Evolutionary conservation across 2,113 vertebrate species (phyloP).

Genomic region (Solea solea): DNA sequence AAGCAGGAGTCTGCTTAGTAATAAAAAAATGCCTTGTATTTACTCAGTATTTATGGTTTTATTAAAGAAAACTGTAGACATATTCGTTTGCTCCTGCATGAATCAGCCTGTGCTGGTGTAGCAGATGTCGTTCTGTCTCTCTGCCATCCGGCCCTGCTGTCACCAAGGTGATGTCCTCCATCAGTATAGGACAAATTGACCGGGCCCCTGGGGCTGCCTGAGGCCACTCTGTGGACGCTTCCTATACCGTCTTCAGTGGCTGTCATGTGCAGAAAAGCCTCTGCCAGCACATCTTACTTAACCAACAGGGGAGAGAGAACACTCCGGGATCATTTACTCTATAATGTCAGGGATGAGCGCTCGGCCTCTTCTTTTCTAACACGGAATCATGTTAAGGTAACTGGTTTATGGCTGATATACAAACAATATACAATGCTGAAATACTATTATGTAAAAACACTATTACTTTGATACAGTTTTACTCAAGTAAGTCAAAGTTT

Average conservation of each 20-base stretch:
- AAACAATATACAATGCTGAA: background rate
- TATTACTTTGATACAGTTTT: no score
- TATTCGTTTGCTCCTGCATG: conserved; percentile 9
- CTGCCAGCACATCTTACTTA: conserved; percentile 56
- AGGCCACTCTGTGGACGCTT: conserved; percentile 54
- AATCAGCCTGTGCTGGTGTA: background rate
- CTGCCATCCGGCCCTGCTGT: conserved; percentile 41
- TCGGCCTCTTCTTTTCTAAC: no score
- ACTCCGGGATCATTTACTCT: background rate
- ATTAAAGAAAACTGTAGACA: conserved; percentile 8
- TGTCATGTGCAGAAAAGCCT: conserved; percentile 51
- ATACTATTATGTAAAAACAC: no score
- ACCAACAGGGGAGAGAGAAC: conserved; percentile 10
- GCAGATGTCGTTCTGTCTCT: conserved; percentile 23
- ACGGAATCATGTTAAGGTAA: background rate
- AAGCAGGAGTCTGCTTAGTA: background rate
- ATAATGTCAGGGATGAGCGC: background rate
- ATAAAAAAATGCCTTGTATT: conserved; percentile 11
- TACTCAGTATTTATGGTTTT: conserved; percentile 13
- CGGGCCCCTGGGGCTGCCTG: conserved; percentile 44
- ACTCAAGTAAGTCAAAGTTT: no score
- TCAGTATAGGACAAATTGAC: conserved; percentile 59
- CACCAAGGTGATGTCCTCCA: conserved; percentile 58
- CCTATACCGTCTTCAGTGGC: conserved; percentile 41
- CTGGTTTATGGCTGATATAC: background rate